Conservation (phyloP, 2,113 vertebrate species). For the Aptenodytes forsteri region DNA sequence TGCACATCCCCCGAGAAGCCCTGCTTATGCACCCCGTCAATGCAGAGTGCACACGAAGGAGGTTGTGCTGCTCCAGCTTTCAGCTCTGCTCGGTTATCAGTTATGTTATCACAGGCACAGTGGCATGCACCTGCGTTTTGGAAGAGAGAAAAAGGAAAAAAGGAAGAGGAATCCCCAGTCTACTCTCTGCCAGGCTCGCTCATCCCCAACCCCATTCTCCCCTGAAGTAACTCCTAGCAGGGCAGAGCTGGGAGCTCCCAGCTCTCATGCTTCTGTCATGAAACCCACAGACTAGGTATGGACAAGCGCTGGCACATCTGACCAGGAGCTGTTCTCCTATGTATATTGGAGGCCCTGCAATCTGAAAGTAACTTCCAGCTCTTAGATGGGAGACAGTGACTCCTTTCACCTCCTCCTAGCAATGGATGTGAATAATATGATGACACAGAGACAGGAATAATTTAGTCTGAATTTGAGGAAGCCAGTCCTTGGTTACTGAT, state of each 20-base stretch:
- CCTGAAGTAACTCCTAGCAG: not conserved
- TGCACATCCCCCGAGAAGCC: not conserved
- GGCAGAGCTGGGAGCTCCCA: not conserved
- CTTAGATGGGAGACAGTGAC: not conserved
- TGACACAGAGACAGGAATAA: not conserved
- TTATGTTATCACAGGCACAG: not conserved
- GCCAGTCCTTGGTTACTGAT: not conserved
- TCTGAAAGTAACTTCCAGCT: not conserved
- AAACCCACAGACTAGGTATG: not conserved
- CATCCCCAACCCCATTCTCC: not conserved
- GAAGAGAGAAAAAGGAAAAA: not conserved
- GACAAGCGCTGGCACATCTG: accelerated
- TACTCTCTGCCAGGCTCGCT: accelerated
- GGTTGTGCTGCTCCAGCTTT: not conserved
- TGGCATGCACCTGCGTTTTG: not conserved
- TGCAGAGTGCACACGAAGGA: not conserved
- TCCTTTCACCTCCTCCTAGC: not conserved
- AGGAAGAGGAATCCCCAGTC: not conserved
- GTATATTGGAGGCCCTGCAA: not conserved
- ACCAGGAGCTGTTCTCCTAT: not conserved
- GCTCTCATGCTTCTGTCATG: not conserved
- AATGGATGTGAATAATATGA: not conserved
- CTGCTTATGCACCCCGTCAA: no score
- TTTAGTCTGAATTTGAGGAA: not conserved
- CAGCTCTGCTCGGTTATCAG: not conserved